Evolutionary conservation across 1,140 invertebrate genomes (phyloP).

Genomic region (Drosophila sp.): DNA sequence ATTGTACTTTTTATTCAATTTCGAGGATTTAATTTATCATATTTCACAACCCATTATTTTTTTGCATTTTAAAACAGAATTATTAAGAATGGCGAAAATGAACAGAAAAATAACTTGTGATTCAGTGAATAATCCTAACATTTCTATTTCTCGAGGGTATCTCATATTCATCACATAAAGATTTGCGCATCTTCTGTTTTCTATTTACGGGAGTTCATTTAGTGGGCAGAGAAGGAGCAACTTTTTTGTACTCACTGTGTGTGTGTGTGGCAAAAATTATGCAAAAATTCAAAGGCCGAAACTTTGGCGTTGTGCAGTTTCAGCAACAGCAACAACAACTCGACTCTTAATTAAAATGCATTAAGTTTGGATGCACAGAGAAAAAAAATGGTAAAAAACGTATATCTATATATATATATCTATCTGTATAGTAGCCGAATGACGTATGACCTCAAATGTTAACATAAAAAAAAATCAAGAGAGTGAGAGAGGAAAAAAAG

Average conservation of each 20-base stretch:
- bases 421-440: not conserved
- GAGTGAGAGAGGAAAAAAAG: not conserved
- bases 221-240: not conserved
- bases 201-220: constrained; percentile 12
- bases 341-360: constrained; percentile 61
- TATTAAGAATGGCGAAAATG: too few relatives aligned
- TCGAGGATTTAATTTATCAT: too few relatives aligned
- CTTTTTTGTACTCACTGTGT: constrained; percentile 8
- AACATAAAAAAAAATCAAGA: constrained; percentile 33
- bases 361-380: constrained; percentile 37
- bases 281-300: constrained; percentile 53
- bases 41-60: too few relatives aligned
- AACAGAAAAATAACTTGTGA: too few relatives aligned
- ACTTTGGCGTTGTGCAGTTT: constrained; percentile 43
- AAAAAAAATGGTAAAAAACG: not conserved
- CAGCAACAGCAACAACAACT: constrained; percentile 24
- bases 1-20: too few relatives aligned
- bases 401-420: not conserved
- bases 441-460: constrained; percentile 53
- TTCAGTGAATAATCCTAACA: too few relatives aligned
- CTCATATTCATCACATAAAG: not conserved
- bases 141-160: not conserved
- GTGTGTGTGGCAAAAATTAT: constrained; percentile 7
- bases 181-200: not conserved
- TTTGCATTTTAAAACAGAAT: too few relatives aligned